Percentiles rank a stretch among this genome's conserved stretches.
These are phyloP conservation scores for Hipposideros larvatus DNA, from an alignment of 2,797 vertebrate genomes.

Conservation along the genomic window DNA sequence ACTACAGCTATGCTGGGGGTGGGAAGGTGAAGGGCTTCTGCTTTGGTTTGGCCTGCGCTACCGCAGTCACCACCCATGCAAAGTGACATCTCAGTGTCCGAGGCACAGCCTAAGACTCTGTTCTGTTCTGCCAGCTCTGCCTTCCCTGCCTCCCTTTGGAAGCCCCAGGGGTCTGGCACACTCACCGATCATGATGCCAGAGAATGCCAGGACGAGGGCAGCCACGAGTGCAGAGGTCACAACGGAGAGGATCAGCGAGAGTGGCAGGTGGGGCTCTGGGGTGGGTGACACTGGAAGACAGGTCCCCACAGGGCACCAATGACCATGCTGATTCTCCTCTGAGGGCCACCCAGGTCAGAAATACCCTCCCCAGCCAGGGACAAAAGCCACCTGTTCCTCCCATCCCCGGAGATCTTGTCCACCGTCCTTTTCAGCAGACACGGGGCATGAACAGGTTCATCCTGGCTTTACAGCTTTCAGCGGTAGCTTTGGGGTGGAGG, in stretches of 20 bases:
- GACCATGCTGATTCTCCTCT: not conserved
- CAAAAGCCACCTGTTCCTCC: not conserved
- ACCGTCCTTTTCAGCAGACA: not conserved
- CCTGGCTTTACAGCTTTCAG: not conserved
- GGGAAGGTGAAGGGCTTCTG: not conserved
- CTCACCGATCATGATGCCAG: constrained; percentile 99
- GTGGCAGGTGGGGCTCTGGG: constrained; percentile 88
- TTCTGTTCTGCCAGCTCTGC: not conserved
- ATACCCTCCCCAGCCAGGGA: not conserved
- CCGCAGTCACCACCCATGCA: not conserved
- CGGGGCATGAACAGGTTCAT: not conserved
- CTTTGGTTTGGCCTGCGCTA: not conserved
- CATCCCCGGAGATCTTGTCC: not conserved
- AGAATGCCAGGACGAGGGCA: constrained; percentile 96
- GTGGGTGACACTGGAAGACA: constrained; percentile 87
- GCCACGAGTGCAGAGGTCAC: constrained; percentile 97
- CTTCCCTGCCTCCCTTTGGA: not conserved
- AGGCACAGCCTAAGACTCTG: not conserved
- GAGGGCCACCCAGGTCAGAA: not conserved
- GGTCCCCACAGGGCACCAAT: not conserved
- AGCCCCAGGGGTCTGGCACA: constrained; percentile 57
- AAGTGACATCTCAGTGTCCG: not conserved
- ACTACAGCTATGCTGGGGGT: fast-evolving
- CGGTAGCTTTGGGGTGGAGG: not conserved
- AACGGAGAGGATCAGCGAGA: constrained; percentile 95